These are phyloP conservation scores for Lindbergichthys nudifrons DNA, from an alignment of 2,797 vertebrate genomes.

Conservation along the genomic window DNA sequence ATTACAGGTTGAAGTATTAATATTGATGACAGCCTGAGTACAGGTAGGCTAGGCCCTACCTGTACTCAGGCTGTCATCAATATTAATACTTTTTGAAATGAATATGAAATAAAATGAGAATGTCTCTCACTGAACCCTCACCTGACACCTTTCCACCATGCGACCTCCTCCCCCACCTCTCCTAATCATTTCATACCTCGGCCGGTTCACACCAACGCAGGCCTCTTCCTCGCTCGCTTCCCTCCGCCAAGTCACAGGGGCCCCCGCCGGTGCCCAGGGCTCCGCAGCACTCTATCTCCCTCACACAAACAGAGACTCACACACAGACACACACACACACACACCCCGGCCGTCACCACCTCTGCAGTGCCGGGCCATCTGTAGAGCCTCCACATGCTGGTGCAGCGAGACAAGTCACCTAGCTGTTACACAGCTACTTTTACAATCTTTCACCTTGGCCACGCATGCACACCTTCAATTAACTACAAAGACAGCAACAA, in stretches of 20 bases:
- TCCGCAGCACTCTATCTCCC: slow-evolving; percentile 66
- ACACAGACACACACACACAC: slow-evolving; percentile 1
- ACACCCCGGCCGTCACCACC: slow-evolving; percentile 57
- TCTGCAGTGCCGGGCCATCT: slow-evolving; percentile 79
- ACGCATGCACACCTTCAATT: slow-evolving; percentile 56
- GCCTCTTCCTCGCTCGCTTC: slow-evolving; percentile 60
- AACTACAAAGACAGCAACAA: slow-evolving; percentile 55
- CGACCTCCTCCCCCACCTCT: slow-evolving; percentile 27
- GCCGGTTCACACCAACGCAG: slow-evolving; percentile 71
- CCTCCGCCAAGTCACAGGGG: slow-evolving; percentile 74
- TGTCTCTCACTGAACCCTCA: neutral
- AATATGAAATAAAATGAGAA: neutral
- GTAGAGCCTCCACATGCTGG: slow-evolving; percentile 50
- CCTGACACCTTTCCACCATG: slow-evolving; percentile 27
- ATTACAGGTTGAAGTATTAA: neutral
- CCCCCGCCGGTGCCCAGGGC: slow-evolving; percentile 74
- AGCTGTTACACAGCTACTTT: slow-evolving; percentile 61
- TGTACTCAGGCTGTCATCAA: too few species aligned
- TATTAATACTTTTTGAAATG: too few species aligned
- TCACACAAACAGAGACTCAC: slow-evolving; percentile 44
- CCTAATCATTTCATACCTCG: slow-evolving; percentile 70
- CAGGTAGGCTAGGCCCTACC: too few species aligned
- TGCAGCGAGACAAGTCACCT: slow-evolving; percentile 57
- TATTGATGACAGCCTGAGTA: too few species aligned
- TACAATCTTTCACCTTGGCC: slow-evolving; percentile 54